Percentiles rank a stretch among this genome's conserved stretches.
Evolutionary conservation across 2,888 invertebrate genomes (phyloP).

Genomic region (Syrista parreyssii): DNA sequence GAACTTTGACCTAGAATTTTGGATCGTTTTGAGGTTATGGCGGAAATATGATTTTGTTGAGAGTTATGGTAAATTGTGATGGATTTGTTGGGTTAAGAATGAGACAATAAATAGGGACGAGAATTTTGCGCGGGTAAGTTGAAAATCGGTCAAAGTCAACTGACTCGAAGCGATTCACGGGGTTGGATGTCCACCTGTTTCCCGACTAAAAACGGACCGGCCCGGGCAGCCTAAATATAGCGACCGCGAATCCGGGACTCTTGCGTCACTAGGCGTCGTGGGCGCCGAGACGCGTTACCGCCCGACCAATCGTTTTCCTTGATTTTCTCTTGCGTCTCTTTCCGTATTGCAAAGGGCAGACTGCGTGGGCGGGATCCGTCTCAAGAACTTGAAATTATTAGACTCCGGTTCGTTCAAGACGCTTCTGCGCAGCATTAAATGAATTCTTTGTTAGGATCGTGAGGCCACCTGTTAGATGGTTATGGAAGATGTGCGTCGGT

Average conservation of each 20-base stretch:
- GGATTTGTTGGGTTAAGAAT: constrained; percentile 48
- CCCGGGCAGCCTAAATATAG: constrained; percentile 63
- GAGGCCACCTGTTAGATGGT: not conserved
- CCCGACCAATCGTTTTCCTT: constrained; percentile 6
- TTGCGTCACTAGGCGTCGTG: constrained; percentile 46
- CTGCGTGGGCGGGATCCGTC: not conserved
- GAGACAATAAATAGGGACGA: constrained; percentile 24
- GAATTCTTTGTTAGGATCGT: not conserved
- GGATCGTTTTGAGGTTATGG: not conserved
- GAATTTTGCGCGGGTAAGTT: constrained; percentile 29
- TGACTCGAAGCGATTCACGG: constrained; percentile 20
- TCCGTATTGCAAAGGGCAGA: not conserved
- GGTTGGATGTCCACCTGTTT: constrained; percentile 61
- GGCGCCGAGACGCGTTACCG: constrained; percentile 24
- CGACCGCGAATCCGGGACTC: constrained; percentile 61
- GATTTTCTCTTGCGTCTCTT: constrained; percentile 5
- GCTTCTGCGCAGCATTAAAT: not conserved
- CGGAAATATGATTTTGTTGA: not conserved
- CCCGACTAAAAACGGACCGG: constrained; percentile 61
- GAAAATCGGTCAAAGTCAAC: constrained; percentile 65
- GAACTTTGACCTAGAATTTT: not conserved
- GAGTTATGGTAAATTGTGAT: not conserved
- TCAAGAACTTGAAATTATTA: not conserved
- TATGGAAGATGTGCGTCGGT: not conserved
- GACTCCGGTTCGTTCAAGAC: not conserved